Percentiles rank a stretch among this genome's conserved stretches.
Conservation (phyloP, 2,113 vertebrate genomes). For the Axis porcinus region DNA sequence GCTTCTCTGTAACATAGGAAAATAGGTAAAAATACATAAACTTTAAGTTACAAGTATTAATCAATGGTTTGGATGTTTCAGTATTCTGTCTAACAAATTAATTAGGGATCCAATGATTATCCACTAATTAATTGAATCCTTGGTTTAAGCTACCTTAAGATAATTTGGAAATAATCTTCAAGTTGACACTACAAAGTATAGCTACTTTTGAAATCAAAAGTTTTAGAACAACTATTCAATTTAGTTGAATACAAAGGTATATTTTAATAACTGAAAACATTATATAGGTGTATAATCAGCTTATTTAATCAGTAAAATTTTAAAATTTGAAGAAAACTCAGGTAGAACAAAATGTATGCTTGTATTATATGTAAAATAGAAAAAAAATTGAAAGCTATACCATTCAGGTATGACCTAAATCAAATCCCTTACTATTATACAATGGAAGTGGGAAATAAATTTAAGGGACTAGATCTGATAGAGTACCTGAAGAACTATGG, state of each 20-base stretch:
- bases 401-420: background rate
- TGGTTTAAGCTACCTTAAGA: background rate
- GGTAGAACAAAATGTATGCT: background rate
- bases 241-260: background rate
- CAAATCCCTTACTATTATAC: background rate
- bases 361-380: background rate
- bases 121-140: background rate
- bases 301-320: background rate
- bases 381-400: background rate
- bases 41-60: background rate
- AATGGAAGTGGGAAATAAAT: background rate
- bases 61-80: background rate
- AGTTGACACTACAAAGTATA: background rate
- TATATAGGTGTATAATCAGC: background rate
- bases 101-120: background rate
- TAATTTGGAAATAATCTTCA: background rate
- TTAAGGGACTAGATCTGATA: background rate
- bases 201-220: background rate
- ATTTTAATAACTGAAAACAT: background rate
- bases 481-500: background rate
- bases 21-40: background rate
- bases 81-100: background rate
- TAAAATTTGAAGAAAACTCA: background rate
- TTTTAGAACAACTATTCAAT: background rate
- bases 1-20: background rate